phyloP scores from a whole-genome alignment of 2,888 invertebrate genomes.

The Dexiosoma caninum region DNA sequence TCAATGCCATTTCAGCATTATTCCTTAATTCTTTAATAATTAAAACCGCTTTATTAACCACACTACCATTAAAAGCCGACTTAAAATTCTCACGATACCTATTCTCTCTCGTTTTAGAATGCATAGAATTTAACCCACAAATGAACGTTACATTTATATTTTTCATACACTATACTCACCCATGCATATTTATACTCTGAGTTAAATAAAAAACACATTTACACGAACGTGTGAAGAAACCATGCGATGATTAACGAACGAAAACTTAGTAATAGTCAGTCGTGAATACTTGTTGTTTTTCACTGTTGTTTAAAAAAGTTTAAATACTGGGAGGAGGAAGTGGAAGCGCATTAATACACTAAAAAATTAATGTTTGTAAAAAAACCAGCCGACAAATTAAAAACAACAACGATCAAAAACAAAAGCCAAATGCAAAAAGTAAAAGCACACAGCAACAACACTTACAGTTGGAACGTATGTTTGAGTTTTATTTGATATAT shows the following conservation, averaged over 20 bases:
- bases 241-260: conserved; percentile 33
- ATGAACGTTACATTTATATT: conserved; percentile 23
- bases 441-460: conserved; percentile 2
- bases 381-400: conserved; percentile 23
- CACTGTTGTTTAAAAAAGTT: not conserved
- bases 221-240: not conserved
- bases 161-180: not conserved
- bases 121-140: conserved; percentile 46
- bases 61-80: not conserved
- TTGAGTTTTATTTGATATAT: not conserved
- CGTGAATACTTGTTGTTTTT: not conserved
- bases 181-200: not conserved
- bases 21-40: too few species aligned
- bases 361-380: not conserved
- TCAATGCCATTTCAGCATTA: too few species aligned
- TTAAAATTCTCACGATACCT: not conserved
- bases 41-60: conserved; percentile 9
- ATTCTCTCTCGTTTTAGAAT: conserved; percentile 6
- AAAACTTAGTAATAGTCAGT: conserved; percentile 14
- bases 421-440: conserved; percentile 8
- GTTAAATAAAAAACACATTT: not conserved
- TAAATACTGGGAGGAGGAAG: not conserved
- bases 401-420: conserved; percentile 13
- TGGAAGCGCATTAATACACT: conserved; percentile 24
- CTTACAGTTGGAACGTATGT: conserved; percentile 55